These are phyloP conservation scores for Lasiurus cinereus DNA, from an alignment of 2,113 vertebrate species.

Conservation along the genomic window DNA sequence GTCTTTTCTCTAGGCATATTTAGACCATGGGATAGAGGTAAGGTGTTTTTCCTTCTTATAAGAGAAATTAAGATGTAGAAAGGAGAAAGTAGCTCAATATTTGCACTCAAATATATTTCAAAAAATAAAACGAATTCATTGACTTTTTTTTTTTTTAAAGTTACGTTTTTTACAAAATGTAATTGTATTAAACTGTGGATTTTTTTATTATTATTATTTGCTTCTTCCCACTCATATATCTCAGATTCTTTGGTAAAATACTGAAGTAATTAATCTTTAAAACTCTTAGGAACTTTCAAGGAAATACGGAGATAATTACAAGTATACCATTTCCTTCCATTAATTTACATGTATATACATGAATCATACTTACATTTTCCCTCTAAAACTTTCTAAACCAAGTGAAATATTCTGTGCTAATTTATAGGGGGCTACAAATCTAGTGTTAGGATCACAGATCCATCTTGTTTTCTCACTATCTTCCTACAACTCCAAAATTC, in stretches of 20 bases:
- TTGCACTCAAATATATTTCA: not conserved
- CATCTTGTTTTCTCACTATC: not conserved
- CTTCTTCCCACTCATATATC: constrained; percentile 47
- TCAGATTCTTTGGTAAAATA: constrained; percentile 40
- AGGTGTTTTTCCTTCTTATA: not conserved
- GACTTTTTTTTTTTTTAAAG: not conserved
- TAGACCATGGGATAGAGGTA: not conserved
- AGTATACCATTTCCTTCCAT: constrained; percentile 52
- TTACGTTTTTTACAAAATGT: constrained; percentile 26
- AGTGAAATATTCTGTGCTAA: constrained; percentile 34
- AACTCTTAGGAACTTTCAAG: constrained; percentile 58
- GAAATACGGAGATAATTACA: constrained; percentile 18
- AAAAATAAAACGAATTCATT: not conserved
- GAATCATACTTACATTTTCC: constrained; percentile 47
- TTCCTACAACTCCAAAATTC: constrained; percentile 35
- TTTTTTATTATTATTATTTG: not conserved
- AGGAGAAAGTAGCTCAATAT: not conserved
- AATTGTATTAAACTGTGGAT: constrained; percentile 30
- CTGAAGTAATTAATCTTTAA: constrained; percentile 60
- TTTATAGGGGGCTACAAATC: constrained; percentile 55
- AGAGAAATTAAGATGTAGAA: not conserved
- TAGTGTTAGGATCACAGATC: not conserved
- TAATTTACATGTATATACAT: constrained; percentile 43
- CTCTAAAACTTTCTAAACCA: constrained; percentile 55
- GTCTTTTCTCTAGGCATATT: not conserved